A percentile compares a stretch with the other conserved stretches of the same genome.
These are phyloP conservation scores for Stegodyphus dumicola DNA, from an alignment of 1,140 invertebrate genomes.

Conservation along the genomic window DNA sequence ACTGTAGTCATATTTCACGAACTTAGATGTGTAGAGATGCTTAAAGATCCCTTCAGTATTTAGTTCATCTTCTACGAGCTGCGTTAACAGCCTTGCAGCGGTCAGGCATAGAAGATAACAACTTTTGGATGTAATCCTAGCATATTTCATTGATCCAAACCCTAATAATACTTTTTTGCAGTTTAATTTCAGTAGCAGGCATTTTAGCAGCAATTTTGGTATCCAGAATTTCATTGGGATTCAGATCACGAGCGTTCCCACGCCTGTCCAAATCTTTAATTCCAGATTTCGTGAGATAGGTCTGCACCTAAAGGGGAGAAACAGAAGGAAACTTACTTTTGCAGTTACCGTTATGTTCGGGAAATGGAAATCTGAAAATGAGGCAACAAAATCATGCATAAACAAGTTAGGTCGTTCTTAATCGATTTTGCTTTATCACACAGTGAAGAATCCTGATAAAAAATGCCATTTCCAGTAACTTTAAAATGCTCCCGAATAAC, in stretches of 20 bases:
- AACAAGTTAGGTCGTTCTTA: constrained; percentile 4
- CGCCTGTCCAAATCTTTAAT: neutral
- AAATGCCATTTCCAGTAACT: neutral
- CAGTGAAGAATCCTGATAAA: neutral
- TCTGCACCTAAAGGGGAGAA: neutral
- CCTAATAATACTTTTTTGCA: neutral
- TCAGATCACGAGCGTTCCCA: constrained; percentile 10
- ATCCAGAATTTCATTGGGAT: constrained; percentile 29
- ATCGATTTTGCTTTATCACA: constrained; percentile 9
- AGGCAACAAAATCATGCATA: neutral
- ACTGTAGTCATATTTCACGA: no score
- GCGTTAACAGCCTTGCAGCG: no score
- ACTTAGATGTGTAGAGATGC: no score
- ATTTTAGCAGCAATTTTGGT: constrained; percentile 14
- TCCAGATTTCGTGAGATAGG: neutral
- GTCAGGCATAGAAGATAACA: neutral
- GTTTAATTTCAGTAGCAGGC: neutral
- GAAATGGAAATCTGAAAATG: constrained; percentile 10
- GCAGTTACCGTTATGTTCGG: neutral
- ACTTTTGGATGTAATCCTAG: neutral
- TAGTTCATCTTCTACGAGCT: no score
- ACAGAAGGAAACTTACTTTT: constrained; percentile 2
- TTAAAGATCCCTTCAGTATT: no score
- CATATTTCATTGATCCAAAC: neutral
- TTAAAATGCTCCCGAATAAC: constrained; percentile 4